Base-by-base conservation (phyloP, 2,888 invertebrate genomes). In the Lordiphosa andalusiaca region DNA sequence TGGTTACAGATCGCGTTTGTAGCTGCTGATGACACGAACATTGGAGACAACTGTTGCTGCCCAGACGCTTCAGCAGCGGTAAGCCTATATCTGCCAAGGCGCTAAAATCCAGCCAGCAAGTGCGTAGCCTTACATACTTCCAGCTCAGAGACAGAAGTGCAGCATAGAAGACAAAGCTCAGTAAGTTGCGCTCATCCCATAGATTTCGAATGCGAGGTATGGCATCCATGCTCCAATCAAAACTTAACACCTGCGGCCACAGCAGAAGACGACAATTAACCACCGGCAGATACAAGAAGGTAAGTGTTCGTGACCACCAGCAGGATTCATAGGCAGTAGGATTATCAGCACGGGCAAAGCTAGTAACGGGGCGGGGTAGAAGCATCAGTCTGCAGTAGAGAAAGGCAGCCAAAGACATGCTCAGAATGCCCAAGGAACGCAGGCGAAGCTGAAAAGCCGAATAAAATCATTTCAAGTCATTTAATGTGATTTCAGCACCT, bases 221-320 rank as follows among this genome's bases (percentile, higher is more conserved):
- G 3, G 98, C 94, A 80, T 97, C 97, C 98, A 98, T 98, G n/a
- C 98, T 97, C 98, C 98, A 99, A 90, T 98, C 98, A 91, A 98
- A 98, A 89, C 97, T 97, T 54, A 98, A 91, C 72, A 93, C 93
- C 76, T 93, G 92, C 3, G 98, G 98, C 89, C 93, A 96, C 23
- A 98, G 88, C 52, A 98, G 91, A 84, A 98, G 92, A 88, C 93
- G 93, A 84, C 96, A 93, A 90, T 98, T 98, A 87, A 96, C 94
- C 44, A 95, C 94, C 36, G 98, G 98, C 73, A 98, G 92, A 89
- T 96, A 97, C 71, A 94, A 91, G 90, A 97, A 98, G 54, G 98
- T 98, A 84, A 97, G 92, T 53, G 95, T 91, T 73, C 98, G 92
- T 30, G 96, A 95, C 74, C 95, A 89, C 52, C 94, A 89, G 56